A percentile compares a stretch with the other conserved stretches of the same genome.
phyloP scores from a whole-genome alignment of 2,113 vertebrate genomes.

The Heliornis fulica region DNA sequence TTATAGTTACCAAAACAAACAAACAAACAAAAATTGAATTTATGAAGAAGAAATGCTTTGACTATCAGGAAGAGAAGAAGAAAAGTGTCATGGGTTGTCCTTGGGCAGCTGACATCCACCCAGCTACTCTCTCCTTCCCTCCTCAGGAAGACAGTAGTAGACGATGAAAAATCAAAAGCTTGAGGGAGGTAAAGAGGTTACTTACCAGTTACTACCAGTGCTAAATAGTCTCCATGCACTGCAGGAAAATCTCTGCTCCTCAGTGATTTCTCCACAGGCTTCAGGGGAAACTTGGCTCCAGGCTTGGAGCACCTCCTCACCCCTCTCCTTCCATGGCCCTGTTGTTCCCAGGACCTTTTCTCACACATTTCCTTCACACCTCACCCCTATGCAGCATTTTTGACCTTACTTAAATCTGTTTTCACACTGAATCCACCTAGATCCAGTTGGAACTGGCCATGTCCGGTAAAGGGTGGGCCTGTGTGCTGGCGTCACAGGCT shows the following conservation, averaged over 20 bases:
- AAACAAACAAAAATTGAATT: not conserved
- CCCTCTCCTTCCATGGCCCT: not conserved
- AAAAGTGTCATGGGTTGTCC: not conserved
- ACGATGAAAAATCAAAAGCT: not conserved
- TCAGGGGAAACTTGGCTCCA: accelerated
- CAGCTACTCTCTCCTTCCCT: not conserved
- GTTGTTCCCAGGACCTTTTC: not conserved
- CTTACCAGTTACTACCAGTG: accelerated
- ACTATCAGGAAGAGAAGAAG: not conserved
- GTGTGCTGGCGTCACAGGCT: no score
- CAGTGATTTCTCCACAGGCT: accelerated
- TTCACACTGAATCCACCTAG: no score
- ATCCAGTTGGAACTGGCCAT: accelerated
- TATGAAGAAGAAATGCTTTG: not conserved
- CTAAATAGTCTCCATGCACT: accelerated
- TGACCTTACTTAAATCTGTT: not conserved
- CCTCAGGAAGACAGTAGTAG: not conserved
- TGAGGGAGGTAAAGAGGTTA: not conserved
- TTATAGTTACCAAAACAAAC: no score
- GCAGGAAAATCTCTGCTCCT: not conserved
- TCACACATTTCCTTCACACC: not conserved
- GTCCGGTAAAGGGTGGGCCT: accelerated
- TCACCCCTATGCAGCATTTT: not conserved
- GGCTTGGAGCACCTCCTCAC: no score
- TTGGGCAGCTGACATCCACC: not conserved